Percentiles rank a stretch among this genome's conserved stretches.
phyloP scores from a whole-genome alignment of 2,888 invertebrate species.

The Fissipunctia ypsillon region DNA sequence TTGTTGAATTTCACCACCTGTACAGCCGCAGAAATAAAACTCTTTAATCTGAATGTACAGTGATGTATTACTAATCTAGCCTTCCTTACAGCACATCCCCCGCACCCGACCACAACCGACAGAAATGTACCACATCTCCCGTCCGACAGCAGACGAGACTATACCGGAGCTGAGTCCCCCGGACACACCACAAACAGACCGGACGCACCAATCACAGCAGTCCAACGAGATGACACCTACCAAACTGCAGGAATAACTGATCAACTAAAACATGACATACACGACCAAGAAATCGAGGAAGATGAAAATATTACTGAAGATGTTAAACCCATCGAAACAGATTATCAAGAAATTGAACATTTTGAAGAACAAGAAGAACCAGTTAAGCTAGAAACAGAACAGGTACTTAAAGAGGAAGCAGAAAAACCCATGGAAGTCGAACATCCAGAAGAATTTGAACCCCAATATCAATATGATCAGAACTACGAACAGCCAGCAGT shows the following conservation, averaged over 20 bases:
- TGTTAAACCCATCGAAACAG: conserved; percentile 39
- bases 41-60: not conserved
- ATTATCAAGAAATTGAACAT: conserved; percentile 54
- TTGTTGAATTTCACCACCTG: not conserved
- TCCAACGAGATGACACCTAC: conserved; percentile 70
- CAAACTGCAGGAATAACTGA: conserved; percentile 74
- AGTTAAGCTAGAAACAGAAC: conserved; percentile 54
- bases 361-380: conserved; percentile 59
- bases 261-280: conserved; percentile 53
- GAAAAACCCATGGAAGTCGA: conserved; percentile 73
- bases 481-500: conserved; percentile 69
- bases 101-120: conserved; percentile 83
- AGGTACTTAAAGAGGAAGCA: conserved; percentile 57
- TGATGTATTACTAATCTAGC: not conserved
- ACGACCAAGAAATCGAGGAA: conserved; percentile 37
- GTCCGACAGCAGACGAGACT: conserved; percentile 81
- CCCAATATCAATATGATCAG: conserved; percentile 72
- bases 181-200: conserved; percentile 78
- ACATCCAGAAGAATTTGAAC: conserved; percentile 63
- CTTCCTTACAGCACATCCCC: conserved; percentile 83
- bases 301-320: conserved; percentile 52
- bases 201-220: conserved; percentile 72
- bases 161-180: conserved; percentile 87
- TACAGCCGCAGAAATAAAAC: not conserved
- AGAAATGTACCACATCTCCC: conserved; percentile 80